Evolutionary conservation across 2,888 invertebrate genomes (phyloP), one percentile per base, ranked within the genome.

Genomic region (Scrobipalpa atriplicella): DNA sequence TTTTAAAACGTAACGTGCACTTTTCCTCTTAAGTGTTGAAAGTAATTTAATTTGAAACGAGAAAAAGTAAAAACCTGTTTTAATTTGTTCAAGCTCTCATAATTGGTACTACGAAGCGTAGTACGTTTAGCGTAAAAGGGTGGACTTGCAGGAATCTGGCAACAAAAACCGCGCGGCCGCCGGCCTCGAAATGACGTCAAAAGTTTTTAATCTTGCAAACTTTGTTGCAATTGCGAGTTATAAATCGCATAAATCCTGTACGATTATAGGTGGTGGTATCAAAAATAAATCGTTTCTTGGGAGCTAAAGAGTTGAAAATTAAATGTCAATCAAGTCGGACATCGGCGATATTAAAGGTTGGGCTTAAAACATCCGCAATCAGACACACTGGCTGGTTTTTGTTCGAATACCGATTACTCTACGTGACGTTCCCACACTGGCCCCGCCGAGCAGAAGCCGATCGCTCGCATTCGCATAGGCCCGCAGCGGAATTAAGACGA

Each of bases 361-460:
- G 81, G 79, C 79, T 79, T 74, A 75, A 80, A 78, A 75, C 76
- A 80, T 81, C 72, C 72, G 73, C 74, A 67, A 77, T 72, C 77
- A 73, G 75, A 72, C 75, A 71, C 77, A 70, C 73, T 71, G 78
- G 73, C 77, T 73, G 73, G 75, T 91, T 92, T 90, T 92, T 92
- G 86, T 79, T 72, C 85, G 88, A 81, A 90, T 92, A 82, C 89
- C 89, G 82, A 84, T 83, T 80, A 81, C 79, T 81, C 87, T 86
- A 92, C 92, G 92, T 92, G 92, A 92, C 84, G 87, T 92, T 92
- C 92, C 89, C 92, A 92, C 92, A 87, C 83, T 74, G 79, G 75
- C 71, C 71, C 70, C 73, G 72, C 73, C 71, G 61, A 62, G 41
- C 19, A 10, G 16, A 41, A 76, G 76, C 81, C 82, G 78, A 76